These are phyloP conservation scores for Pomatostomus ruficeps DNA, from an alignment of 2,113 vertebrate species.

Conservation along the genomic window DNA sequence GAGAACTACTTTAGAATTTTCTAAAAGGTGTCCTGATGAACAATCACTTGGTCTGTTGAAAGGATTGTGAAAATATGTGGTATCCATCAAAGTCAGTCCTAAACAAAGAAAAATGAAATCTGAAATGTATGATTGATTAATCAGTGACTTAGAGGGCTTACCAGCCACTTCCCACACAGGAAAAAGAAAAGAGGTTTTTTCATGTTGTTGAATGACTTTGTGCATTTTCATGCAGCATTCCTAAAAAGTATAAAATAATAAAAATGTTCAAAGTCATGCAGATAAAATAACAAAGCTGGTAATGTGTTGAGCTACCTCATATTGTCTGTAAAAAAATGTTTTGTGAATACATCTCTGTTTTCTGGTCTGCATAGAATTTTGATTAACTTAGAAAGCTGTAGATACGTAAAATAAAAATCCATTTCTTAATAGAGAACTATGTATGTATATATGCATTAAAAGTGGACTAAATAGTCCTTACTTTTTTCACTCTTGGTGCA, in stretches of 20 bases:
- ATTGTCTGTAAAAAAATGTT: not conserved
- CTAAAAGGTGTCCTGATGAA: not conserved
- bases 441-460: not conserved
- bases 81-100: constrained; percentile 29
- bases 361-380: not conserved
- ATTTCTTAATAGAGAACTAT: not conserved
- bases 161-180: not conserved
- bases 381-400: not conserved
- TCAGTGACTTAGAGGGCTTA: not conserved
- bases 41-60: not conserved
- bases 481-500: not conserved
- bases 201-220: not conserved
- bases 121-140: not conserved
- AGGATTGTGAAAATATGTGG: not conserved
- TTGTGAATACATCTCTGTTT: not conserved
- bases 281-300: not conserved
- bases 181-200: not conserved
- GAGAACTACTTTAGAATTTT: not conserved
- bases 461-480: not conserved
- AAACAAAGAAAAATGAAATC: constrained; percentile 35
- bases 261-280: not conserved
- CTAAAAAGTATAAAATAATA: not conserved
- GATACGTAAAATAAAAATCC: not conserved
- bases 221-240: not conserved
- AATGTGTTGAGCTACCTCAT: not conserved